Percentiles rank a stretch among this genome's conserved stretches.
phyloP scores from a whole-genome alignment of 2,888 invertebrate species.

The Coleophora deauratella region DNA sequence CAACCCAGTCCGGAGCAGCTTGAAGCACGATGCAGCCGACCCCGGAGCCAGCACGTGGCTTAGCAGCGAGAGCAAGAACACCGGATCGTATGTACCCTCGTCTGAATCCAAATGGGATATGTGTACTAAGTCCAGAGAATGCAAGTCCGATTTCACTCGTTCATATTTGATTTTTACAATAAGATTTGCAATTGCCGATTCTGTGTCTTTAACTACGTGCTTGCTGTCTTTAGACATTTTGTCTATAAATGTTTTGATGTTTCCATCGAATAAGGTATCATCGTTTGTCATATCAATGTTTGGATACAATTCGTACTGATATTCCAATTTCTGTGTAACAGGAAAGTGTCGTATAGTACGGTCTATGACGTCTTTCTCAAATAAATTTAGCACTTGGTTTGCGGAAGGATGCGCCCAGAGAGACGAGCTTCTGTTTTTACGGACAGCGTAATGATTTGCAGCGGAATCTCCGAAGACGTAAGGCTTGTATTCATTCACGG shows the following conservation, averaged over 20 bases:
- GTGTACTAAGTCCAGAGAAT: constrained; percentile 25
- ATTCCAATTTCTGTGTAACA: constrained; percentile 72
- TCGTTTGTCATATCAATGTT: constrained; percentile 17
- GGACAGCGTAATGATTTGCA: constrained; percentile 82
- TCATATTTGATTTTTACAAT: constrained; percentile 31
- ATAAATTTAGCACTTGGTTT: constrained; percentile 80
- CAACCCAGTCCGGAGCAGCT: constrained; percentile 80
- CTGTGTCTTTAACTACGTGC: constrained; percentile 28
- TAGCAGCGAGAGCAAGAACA: constrained; percentile 86
- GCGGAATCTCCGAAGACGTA: constrained; percentile 90
- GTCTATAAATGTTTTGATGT: constrained; percentile 26
- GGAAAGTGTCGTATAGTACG: constrained; percentile 83
- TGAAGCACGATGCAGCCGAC: constrained; percentile 80
- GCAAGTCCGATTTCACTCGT: neutral
- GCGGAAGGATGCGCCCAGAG: constrained; percentile 82
- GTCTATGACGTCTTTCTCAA: constrained; percentile 77
- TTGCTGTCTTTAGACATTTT: constrained; percentile 28
- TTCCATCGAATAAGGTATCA: constrained; percentile 16
- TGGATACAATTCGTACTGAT: constrained; percentile 45
- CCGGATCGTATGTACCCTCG: constrained; percentile 82
- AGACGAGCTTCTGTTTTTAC: constrained; percentile 65
- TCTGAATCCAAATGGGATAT: constrained; percentile 34
- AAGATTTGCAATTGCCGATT: constrained; percentile 30
- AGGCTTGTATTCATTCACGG: constrained; percentile 80
- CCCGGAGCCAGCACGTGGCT: constrained; percentile 83